These are phyloP conservation scores for Tetramorium simillimum DNA, from an alignment of 1,140 invertebrate species.

Conservation along the genomic window DNA sequence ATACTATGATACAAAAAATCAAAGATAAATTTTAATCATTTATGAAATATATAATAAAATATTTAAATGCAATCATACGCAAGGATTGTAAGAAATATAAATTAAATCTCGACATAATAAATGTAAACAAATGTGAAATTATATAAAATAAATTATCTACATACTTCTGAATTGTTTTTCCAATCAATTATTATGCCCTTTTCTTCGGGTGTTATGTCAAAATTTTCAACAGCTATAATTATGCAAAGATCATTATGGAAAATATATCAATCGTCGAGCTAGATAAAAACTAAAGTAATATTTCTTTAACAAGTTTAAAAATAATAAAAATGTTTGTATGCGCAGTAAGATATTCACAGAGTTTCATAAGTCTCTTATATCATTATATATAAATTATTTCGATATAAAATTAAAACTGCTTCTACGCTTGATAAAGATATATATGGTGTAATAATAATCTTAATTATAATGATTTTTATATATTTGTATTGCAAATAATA, in stretches of 20 bases:
- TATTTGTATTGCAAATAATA: neutral
- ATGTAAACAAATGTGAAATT: too few species aligned
- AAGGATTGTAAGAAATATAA: neutral
- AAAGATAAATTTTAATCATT: neutral
- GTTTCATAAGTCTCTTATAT: too few species aligned
- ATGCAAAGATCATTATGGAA: neutral
- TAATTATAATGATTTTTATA: neutral
- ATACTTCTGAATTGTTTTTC: neutral
- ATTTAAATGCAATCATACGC: neutral
- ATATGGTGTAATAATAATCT: neutral
- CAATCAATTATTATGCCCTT: constrained; percentile 21
- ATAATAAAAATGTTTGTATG: too few species aligned
- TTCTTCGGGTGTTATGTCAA: constrained; percentile 9
- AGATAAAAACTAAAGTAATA: too few species aligned
- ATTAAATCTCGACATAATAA: too few species aligned
- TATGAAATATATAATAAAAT: neutral
- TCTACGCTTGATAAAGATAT: neutral
- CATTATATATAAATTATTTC: too few species aligned
- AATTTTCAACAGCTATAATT: neutral
- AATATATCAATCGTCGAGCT: too few species aligned
- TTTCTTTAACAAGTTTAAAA: too few species aligned
- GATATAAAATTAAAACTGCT: neutral
- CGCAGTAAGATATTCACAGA: too few species aligned
- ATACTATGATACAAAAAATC: constrained; percentile 8
- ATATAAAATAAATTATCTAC: neutral